phyloP scores from a whole-genome alignment of 2,888 invertebrate species.

The Osedax fenrisi region DNA sequence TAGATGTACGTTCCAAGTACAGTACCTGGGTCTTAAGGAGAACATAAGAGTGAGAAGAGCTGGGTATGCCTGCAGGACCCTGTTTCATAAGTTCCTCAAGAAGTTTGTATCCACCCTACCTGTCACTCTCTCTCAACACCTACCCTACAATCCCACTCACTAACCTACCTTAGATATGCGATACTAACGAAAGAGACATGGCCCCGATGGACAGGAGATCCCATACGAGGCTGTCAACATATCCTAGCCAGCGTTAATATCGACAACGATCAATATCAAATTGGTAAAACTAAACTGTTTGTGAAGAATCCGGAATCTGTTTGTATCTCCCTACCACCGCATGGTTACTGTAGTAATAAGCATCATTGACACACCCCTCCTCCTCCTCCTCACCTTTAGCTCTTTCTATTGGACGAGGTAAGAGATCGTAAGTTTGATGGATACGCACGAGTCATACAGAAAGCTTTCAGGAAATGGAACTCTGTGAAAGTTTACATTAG shows the following conservation, averaged over 20 bases:
- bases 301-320: slow-evolving; percentile 57
- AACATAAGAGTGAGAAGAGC: slow-evolving; percentile 61
- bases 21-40: slow-evolving; percentile 61
- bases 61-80: slow-evolving; percentile 60
- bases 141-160: background rate
- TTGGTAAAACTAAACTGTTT: slow-evolving; percentile 60
- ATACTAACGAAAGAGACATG: slow-evolving; percentile 59
- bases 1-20: slow-evolving; percentile 53
- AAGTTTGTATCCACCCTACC: slow-evolving; percentile 43
- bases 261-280: slow-evolving; percentile 58
- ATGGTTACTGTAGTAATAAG: too few relatives aligned
- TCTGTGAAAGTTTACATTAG: slow-evolving; percentile 56
- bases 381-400: too few relatives aligned
- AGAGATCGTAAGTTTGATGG: slow-evolving; percentile 60
- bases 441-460: slow-evolving; percentile 59
- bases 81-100: slow-evolving; percentile 58
- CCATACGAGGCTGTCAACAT: slow-evolving; percentile 55
- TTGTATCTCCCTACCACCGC: too few relatives aligned
- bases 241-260: slow-evolving; percentile 57
- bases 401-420: slow-evolving; percentile 61
- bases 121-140: background rate
- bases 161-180: slow-evolving; percentile 54
- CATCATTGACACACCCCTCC: too few relatives aligned
- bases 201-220: slow-evolving; percentile 56
- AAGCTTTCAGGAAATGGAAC: slow-evolving; percentile 59